phyloP scores from a whole-genome alignment of 2,113 vertebrate species.

The Thamnophis sirtalis region DNA sequence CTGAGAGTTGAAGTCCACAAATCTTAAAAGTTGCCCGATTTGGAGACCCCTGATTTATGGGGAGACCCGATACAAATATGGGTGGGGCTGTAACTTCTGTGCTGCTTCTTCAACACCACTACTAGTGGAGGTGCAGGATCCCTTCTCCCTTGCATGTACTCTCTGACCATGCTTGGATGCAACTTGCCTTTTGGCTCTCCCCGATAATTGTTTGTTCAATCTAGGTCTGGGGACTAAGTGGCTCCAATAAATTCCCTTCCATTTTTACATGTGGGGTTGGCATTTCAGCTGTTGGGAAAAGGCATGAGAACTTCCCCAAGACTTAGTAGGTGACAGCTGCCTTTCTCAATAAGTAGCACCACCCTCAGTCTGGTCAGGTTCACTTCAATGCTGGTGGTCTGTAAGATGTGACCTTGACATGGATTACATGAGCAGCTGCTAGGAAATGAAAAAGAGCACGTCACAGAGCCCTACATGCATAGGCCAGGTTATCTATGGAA shows the following conservation, averaged over 20 bases:
- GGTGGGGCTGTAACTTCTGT: not conserved
- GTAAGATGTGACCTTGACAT: no score
- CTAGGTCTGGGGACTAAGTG: not conserved
- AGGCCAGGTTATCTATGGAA: no score
- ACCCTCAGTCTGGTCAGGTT: not conserved
- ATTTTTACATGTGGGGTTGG: not conserved
- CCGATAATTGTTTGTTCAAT: not conserved
- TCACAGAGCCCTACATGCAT: no score
- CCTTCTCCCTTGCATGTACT: not conserved
- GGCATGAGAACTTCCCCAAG: not conserved
- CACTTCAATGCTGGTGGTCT: not conserved
- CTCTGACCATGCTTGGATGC: not conserved
- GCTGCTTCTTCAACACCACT: not conserved
- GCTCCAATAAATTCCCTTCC: not conserved
- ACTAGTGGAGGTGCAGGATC: not conserved
- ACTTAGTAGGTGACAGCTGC: not conserved
- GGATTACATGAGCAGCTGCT: no score
- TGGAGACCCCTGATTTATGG: not conserved
- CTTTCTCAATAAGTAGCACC: not conserved
- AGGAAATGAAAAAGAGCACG: no score
- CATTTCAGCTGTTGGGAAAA: not conserved
- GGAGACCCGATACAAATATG: not conserved
- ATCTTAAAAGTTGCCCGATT: no score
- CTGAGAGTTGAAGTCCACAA: no score
- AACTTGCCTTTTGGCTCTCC: not conserved